phyloP scores from a whole-genome alignment of 2,888 invertebrate species.

The Hymenopus coronatus region DNA sequence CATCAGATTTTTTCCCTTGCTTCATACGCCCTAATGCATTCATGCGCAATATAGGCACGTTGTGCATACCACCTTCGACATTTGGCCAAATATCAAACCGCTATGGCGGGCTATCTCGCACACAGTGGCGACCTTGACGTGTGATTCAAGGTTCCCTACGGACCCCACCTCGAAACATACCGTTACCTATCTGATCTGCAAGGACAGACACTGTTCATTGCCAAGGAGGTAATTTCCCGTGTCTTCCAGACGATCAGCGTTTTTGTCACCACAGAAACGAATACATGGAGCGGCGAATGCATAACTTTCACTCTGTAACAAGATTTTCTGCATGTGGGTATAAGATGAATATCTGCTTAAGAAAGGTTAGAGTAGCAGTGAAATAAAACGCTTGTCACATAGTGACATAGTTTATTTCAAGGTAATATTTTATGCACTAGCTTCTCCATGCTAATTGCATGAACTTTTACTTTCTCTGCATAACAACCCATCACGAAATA shows the following conservation, averaged over 20 bases:
- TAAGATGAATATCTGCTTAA: too few relatives aligned
- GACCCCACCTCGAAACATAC: background rate
- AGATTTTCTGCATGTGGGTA: too few relatives aligned
- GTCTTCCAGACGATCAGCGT: background rate
- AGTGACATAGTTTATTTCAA: too few relatives aligned
- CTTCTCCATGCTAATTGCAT: too few relatives aligned
- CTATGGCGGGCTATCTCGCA: background rate
- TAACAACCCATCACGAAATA: too few relatives aligned
- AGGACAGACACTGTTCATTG: background rate
- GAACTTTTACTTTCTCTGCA: too few relatives aligned
- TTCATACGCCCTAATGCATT: background rate
- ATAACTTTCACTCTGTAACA: too few relatives aligned
- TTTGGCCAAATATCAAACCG: background rate
- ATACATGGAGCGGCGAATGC: background rate
- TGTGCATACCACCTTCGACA: background rate
- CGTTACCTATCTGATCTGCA: background rate
- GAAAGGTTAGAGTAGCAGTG: too few relatives aligned
- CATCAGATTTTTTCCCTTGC: too few relatives aligned
- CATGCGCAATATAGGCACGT: background rate
- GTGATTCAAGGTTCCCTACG: background rate
- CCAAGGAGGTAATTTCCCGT: background rate
- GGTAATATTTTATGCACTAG: too few relatives aligned
- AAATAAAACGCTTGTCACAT: too few relatives aligned
- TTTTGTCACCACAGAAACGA: background rate
- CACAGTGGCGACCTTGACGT: background rate